These are phyloP conservation scores for Harpalus rubripes DNA, from an alignment of 2,888 invertebrate species.

Conservation along the genomic window DNA sequence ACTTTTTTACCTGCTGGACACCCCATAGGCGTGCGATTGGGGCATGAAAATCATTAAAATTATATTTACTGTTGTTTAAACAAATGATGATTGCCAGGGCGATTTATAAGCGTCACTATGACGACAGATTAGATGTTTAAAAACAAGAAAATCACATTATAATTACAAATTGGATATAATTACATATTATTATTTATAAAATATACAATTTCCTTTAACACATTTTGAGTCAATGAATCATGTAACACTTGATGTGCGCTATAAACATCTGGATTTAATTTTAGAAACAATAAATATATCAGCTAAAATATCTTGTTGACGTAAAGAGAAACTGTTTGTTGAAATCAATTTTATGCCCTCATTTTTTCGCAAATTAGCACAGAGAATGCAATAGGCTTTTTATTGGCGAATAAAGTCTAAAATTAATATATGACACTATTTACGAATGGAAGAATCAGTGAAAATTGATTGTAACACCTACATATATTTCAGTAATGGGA, in stretches of 20 bases:
- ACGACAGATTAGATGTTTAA: no score
- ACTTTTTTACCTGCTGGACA: neutral
- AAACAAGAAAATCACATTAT: no score
- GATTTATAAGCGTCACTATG: neutral
- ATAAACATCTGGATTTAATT: neutral
- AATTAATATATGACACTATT: neutral
- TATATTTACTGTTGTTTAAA: neutral
- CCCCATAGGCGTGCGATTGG: neutral
- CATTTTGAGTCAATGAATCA: neutral
- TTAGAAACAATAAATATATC: slow-evolving; percentile 22
- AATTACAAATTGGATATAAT: no score
- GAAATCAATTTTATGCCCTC: neutral
- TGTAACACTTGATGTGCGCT: neutral
- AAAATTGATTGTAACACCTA: no score
- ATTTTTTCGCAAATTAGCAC: neutral
- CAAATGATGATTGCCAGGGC: neutral
- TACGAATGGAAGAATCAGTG: neutral
- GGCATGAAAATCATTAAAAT: neutral
- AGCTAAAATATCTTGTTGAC: neutral
- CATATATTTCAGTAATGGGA: no score
- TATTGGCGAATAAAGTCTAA: neutral
- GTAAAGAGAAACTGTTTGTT: neutral
- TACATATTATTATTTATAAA: no score
- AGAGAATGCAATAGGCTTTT: neutral
- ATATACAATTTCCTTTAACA: neutral